phyloP scores from a whole-genome alignment of 2,113 vertebrate species.

The Steatornis caripensis region DNA sequence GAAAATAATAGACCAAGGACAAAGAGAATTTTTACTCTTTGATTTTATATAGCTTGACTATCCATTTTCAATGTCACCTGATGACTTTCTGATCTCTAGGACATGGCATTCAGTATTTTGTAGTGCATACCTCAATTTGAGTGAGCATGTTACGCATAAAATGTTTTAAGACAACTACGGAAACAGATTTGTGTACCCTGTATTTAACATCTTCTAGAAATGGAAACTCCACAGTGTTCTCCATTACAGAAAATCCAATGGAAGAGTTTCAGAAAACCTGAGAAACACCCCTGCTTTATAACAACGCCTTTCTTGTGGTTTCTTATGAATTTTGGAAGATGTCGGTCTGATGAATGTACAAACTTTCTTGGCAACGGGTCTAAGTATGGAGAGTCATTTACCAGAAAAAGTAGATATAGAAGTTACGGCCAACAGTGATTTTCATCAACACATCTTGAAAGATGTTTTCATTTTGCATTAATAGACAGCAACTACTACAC shows the following conservation, averaged over 20 bases:
- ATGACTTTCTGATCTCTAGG: background rate
- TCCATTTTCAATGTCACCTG: background rate
- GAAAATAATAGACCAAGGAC: background rate
- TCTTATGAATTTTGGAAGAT: background rate
- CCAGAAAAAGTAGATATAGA: background rate
- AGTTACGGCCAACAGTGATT: background rate
- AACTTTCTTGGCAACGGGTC: background rate
- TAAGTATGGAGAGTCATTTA: background rate
- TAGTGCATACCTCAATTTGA: background rate
- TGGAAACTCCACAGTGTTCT: background rate
- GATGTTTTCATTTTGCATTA: background rate
- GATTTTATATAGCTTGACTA: background rate
- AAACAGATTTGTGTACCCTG: background rate
- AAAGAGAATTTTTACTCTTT: background rate
- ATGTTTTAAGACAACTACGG: background rate
- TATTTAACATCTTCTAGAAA: background rate
- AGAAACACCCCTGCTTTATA: background rate
- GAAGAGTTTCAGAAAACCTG: background rate
- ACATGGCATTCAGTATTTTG: background rate
- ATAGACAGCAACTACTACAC: background rate
- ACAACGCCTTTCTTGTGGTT: accelerated
- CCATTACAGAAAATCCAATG: background rate
- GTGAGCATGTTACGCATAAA: background rate
- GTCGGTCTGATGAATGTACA: background rate
- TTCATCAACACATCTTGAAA: background rate